Conservation (phyloP, 2,113 vertebrate species). For the Meleagris gallopavo region DNA sequence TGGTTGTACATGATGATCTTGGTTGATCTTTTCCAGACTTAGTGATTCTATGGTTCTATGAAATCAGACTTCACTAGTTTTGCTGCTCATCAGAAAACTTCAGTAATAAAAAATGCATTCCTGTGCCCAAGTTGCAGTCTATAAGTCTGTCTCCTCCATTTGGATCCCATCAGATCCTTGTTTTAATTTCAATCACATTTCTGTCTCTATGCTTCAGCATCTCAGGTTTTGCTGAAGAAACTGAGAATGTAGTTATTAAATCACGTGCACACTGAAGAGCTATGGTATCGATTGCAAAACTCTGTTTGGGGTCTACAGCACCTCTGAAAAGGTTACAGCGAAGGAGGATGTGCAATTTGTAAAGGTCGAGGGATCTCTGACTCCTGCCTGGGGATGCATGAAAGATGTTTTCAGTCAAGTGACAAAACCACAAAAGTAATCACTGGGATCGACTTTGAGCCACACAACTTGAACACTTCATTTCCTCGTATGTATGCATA, state of each 20-base stretch:
- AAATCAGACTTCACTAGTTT: background rate
- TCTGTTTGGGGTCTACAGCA: background rate
- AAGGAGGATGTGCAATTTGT: background rate
- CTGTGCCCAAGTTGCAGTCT: background rate
- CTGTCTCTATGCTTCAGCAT: background rate
- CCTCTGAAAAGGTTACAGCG: background rate
- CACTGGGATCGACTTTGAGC: background rate
- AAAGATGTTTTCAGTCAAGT: background rate
- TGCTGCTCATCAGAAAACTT: background rate
- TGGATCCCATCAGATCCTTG: rapidly evolving
- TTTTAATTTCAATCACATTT: background rate
- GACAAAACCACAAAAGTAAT: background rate
- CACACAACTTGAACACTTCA: background rate
- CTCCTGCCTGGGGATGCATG: background rate
- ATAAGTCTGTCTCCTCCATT: background rate
- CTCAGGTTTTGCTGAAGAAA: background rate
- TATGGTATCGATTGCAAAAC: background rate
- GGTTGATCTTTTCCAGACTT: no score
- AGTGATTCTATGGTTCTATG: no score
- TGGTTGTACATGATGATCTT: no score
- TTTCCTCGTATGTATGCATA: background rate
- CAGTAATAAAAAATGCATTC: background rate
- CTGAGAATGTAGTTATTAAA: background rate
- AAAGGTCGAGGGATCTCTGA: conserved; percentile 22
- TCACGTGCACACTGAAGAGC: rapidly evolving